phyloP scores from a whole-genome alignment of 1,140 invertebrate genomes.

The Notospermus geniculatus region DNA sequence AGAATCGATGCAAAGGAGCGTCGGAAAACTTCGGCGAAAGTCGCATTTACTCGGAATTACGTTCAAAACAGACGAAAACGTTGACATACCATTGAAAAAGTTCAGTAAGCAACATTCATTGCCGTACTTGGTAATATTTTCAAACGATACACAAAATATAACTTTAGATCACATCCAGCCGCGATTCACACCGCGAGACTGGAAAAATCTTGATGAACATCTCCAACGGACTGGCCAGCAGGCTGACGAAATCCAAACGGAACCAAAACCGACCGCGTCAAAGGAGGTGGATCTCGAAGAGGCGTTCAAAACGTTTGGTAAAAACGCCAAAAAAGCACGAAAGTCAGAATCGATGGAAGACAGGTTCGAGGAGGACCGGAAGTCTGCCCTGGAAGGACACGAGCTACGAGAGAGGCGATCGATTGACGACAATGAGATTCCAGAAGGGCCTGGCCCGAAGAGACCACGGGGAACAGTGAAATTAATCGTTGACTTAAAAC shows the following conservation, averaged over 20 bases:
- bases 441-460: conserved; percentile 35
- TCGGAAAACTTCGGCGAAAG: conserved; percentile 26
- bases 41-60: conserved; percentile 45
- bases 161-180: conserved; percentile 15
- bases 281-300: too few species aligned
- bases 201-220: conserved; percentile 11
- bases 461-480: neutral
- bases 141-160: conserved; percentile 49
- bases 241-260: conserved; percentile 11
- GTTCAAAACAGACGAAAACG: conserved; percentile 31
- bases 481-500: conserved; percentile 10
- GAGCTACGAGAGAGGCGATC: conserved; percentile 29
- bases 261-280: too few species aligned
- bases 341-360: neutral
- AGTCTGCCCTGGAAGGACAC: conserved; percentile 1
- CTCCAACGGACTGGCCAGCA: conserved; percentile 26
- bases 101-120: conserved; percentile 42
- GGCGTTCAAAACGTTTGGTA: too few species aligned
- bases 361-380: neutral
- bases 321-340: too few species aligned
- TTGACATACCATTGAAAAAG: conserved; percentile 31
- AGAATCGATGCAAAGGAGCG: conserved; percentile 35
- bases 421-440: conserved; percentile 53
- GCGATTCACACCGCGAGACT: neutral
- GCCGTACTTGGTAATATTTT: conserved; percentile 55